These are phyloP conservation scores for Rallus crepitans DNA, from an alignment of 2,797 vertebrate species.

Conservation along the genomic window DNA sequence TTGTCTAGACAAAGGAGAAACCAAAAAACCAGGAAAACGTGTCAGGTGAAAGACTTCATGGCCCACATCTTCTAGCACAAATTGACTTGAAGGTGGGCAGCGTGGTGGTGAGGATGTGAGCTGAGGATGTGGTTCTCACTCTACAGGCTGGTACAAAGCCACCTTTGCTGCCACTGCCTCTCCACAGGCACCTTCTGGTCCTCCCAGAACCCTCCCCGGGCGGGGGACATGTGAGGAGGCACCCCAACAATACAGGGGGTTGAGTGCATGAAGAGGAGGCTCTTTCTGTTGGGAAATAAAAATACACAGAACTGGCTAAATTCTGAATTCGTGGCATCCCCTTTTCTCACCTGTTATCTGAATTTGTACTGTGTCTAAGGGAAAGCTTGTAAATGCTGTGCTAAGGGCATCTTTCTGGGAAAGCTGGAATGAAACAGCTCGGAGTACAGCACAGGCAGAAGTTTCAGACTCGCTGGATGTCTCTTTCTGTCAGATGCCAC, in stretches of 20 bases:
- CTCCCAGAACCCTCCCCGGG: neutral
- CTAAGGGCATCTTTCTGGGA: conserved; percentile 48
- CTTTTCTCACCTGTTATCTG: neutral
- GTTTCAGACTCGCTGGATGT: conserved; percentile 85
- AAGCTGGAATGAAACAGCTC: conserved; percentile 54
- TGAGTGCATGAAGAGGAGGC: neutral
- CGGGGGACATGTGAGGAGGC: neutral
- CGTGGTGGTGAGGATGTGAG: neutral
- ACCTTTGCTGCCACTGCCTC: neutral
- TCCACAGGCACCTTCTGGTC: neutral
- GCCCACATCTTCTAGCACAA: neutral
- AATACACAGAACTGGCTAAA: neutral
- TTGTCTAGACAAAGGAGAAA: neutral
- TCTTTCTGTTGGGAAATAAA: neutral
- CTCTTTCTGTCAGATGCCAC: conserved; percentile 97
- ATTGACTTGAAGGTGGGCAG: neutral
- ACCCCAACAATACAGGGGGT: neutral
- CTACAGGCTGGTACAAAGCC: neutral
- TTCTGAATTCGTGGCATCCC: neutral
- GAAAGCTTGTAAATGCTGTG: conserved; percentile 21
- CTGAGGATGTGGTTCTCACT: neutral
- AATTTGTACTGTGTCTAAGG: conserved; percentile 10
- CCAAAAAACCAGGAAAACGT: neutral
- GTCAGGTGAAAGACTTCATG: neutral
- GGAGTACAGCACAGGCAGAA: conserved; percentile 75